Evolutionary conservation across 2,797 vertebrate genomes (phyloP).

Genomic region (Chromis chromis): DNA sequence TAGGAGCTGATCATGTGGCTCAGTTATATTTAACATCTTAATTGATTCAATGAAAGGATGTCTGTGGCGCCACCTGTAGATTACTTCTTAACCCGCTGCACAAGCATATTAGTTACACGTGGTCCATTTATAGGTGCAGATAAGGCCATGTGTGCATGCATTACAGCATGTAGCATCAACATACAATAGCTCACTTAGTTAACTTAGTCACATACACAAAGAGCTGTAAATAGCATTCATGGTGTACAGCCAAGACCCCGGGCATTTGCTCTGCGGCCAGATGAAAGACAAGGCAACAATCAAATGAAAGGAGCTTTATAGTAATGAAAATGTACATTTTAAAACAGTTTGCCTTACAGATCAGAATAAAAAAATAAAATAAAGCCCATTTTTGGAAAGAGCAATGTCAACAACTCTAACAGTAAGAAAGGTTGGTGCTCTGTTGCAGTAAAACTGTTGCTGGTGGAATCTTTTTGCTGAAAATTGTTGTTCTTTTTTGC

Average conservation of each 20-base stretch:
- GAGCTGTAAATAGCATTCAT: constrained; percentile 63
- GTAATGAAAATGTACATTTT: constrained; percentile 64
- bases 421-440: constrained; percentile 49
- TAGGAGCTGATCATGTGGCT: constrained; percentile 61
- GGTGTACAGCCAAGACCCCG: constrained; percentile 16
- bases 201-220: constrained; percentile 32
- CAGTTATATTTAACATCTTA: constrained; percentile 78
- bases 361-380: constrained; percentile 48
- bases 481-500: constrained; percentile 40
- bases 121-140: constrained; percentile 75
- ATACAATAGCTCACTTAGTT: constrained; percentile 63
- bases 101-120: constrained; percentile 75
- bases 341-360: constrained; percentile 71
- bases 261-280: constrained; percentile 8
- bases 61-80: constrained; percentile 82
- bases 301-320: constrained; percentile 69
- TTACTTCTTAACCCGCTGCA: constrained; percentile 67
- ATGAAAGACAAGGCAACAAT: constrained; percentile 61
- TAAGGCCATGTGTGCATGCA: constrained; percentile 57
- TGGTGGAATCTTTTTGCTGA: constrained; percentile 63
- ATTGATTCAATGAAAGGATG: constrained; percentile 79
- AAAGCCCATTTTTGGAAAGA: constrained; percentile 48
- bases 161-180: constrained; percentile 63
- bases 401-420: constrained; percentile 28
- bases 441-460: constrained; percentile 55